Evolutionary conservation across 1,140 invertebrate genomes (phyloP).

Genomic region (Melipona quadrifasciata): DNA sequence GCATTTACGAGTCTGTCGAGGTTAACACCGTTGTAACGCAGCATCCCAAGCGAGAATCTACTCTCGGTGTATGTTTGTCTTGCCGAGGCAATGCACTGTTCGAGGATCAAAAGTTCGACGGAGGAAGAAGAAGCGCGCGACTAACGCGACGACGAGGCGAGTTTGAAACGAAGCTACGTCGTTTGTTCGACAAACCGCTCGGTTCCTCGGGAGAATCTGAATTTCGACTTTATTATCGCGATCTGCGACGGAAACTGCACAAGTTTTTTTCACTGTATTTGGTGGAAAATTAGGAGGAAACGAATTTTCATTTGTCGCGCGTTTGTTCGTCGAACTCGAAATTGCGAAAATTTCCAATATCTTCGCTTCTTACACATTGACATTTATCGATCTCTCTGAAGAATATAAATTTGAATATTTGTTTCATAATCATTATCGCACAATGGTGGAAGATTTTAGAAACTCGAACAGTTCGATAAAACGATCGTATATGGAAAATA

Average conservation of each 20-base stretch:
- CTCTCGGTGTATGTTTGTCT: not conserved
- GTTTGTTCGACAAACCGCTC: not conserved
- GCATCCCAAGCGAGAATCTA: not conserved
- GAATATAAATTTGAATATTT: too few relatives aligned
- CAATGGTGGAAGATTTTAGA: not conserved
- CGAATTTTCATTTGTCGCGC: too few relatives aligned
- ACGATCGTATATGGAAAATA: too few relatives aligned
- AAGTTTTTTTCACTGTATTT: too few relatives aligned
- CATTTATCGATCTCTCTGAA: too few relatives aligned
- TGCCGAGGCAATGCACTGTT: not conserved
- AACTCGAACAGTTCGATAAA: not conserved
- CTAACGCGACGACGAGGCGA: not conserved
- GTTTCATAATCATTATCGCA: too few relatives aligned
- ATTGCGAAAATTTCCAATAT: not conserved
- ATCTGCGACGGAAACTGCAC: not conserved
- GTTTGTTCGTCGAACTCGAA: not conserved
- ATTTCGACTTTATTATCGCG: not conserved
- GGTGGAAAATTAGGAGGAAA: too few relatives aligned
- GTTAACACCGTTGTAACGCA: not conserved
- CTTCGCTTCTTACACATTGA: not conserved
- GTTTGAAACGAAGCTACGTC: too few relatives aligned
- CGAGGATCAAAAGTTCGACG: slow-evolving; percentile 20
- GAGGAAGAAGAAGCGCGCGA: too few relatives aligned
- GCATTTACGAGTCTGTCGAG: slow-evolving; percentile 8
- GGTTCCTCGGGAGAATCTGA: rapidly evolving